phyloP scores from a whole-genome alignment of 2,797 vertebrate species.

The Sebastes matsubarae region DNA sequence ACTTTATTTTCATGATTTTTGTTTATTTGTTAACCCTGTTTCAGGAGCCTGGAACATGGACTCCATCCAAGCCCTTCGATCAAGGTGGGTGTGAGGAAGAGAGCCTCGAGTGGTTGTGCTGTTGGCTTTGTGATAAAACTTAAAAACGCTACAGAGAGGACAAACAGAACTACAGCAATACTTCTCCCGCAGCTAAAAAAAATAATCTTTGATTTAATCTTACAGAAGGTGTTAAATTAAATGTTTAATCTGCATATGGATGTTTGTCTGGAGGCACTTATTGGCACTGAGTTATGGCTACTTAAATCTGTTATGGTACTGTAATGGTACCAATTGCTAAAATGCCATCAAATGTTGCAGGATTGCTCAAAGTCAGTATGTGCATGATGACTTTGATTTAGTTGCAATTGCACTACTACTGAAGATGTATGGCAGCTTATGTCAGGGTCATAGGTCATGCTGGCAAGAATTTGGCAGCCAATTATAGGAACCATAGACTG shows the following conservation, averaged over 20 bases:
- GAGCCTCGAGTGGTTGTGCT: neutral
- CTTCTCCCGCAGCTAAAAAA: neutral
- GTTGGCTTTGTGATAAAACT: constrained; percentile 16
- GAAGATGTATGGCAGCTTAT: neutral
- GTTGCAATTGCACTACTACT: neutral
- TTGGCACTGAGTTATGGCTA: no score
- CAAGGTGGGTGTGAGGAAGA: constrained; percentile 86
- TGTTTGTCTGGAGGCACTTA: neutral
- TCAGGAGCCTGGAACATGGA: constrained; percentile 92
- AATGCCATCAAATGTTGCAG: neutral
- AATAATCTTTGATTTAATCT: no score
- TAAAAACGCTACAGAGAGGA: neutral
- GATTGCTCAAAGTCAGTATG: neutral
- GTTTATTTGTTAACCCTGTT: constrained; percentile 68
- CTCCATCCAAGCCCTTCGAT: constrained; percentile 91
- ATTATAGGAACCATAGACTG: no score
- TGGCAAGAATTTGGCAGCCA: neutral
- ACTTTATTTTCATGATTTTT: constrained; percentile 40
- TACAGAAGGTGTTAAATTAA: neutral
- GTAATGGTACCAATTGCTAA: no score
- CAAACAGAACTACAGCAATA: neutral
- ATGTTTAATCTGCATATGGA: neutral
- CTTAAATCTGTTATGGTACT: no score
- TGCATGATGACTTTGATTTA: neutral
- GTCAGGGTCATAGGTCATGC: neutral